phyloP scores from a whole-genome alignment of 2,113 vertebrate genomes.

The Lophura nycthemera region DNA sequence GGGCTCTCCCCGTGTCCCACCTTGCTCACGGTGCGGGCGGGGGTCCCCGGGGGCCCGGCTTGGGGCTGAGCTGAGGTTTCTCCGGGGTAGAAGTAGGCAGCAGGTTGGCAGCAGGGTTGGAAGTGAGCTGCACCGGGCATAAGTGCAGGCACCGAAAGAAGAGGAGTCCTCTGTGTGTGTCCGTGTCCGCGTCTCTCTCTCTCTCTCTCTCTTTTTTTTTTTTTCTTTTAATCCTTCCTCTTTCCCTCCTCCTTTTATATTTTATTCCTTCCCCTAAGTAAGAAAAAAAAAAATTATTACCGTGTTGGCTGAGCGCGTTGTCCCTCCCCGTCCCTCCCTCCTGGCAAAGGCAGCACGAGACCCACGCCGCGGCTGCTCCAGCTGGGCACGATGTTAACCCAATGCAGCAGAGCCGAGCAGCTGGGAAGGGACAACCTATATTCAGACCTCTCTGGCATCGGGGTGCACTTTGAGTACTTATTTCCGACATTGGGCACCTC shows the following conservation, averaged over 20 bases:
- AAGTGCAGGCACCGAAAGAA: slow-evolving; percentile 35
- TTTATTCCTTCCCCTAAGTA: slow-evolving; percentile 48
- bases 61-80: slow-evolving; percentile 19
- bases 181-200: not conserved
- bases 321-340: slow-evolving; percentile 59
- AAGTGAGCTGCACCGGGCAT: slow-evolving; percentile 29
- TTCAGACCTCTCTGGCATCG: not conserved
- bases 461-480: not conserved
- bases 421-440: not conserved
- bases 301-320: slow-evolving; percentile 11
- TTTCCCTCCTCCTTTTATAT: slow-evolving; percentile 47
- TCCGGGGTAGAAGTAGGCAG: not conserved
- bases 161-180: not conserved
- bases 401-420: not conserved
- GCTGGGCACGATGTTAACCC: not conserved
- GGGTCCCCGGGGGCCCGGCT: not conserved
- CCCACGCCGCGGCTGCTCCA: not conserved
- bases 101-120: slow-evolving; percentile 32
- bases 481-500: not conserved
- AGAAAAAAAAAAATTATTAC: not conserved
- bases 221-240: not conserved
- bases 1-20: not conserved
- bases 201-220: not conserved
- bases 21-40: not conserved
- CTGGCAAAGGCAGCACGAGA: not conserved